phyloP scores from a whole-genome alignment of 2,113 vertebrate species.

The Mesoclemmys tuberculata region DNA sequence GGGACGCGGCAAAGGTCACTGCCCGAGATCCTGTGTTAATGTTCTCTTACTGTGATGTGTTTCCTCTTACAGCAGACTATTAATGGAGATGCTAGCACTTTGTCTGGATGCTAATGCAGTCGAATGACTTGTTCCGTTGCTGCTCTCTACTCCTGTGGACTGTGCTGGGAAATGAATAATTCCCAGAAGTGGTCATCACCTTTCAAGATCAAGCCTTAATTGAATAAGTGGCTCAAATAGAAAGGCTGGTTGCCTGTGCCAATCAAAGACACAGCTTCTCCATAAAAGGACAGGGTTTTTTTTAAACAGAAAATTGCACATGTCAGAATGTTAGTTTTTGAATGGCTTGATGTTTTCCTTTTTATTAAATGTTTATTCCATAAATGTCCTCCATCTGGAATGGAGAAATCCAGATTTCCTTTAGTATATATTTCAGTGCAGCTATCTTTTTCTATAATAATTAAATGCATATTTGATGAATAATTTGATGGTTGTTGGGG shows the following conservation, averaged over 20 bases:
- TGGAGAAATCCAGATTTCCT: rapidly evolving
- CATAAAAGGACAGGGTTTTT: rapidly evolving
- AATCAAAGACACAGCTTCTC: not conserved
- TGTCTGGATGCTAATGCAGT: not conserved
- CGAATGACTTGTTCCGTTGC: rapidly evolving
- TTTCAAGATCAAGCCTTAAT: rapidly evolving
- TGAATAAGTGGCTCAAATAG: rapidly evolving
- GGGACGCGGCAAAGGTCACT: not conserved
- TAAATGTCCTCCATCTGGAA: rapidly evolving
- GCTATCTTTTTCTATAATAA: rapidly evolving
- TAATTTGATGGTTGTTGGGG: not conserved
- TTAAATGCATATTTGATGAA: not conserved
- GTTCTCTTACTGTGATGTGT: too few species aligned
- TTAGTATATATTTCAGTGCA: rapidly evolving
- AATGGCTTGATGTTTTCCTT: rapidly evolving
- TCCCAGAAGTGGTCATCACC: not conserved
- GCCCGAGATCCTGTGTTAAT: not conserved
- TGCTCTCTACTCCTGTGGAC: rapidly evolving
- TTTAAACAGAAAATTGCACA: not conserved
- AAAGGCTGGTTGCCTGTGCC: not conserved
- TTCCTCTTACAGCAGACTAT: not conserved
- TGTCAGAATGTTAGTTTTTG: not conserved
- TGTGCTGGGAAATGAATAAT: not conserved
- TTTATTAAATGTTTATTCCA: rapidly evolving
- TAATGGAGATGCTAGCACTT: not conserved